phyloP scores from a whole-genome alignment of 2,797 vertebrate species.

The Acrossocheilus wenchowensis region DNA sequence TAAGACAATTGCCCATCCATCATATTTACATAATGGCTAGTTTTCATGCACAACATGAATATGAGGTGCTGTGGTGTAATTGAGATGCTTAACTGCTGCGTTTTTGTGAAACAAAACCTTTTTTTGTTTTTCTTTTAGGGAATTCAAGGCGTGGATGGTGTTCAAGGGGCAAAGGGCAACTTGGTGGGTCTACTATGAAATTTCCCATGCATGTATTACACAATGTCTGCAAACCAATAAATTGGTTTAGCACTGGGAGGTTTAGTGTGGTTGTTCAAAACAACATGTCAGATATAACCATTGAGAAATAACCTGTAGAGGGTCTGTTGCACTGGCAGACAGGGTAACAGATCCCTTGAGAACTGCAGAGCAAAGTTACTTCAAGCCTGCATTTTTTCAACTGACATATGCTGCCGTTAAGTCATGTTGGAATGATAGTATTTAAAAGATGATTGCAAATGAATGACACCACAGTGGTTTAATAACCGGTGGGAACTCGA shows the following conservation, averaged over 20 bases:
- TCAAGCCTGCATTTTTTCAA: background rate
- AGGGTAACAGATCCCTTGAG: conserved; percentile 1
- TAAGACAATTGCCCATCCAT: conserved; percentile 71
- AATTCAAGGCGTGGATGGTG: conserved; percentile 82
- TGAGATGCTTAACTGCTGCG: background rate
- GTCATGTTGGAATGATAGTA: background rate
- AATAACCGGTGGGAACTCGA: background rate
- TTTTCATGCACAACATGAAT: background rate
- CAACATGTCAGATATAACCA: background rate
- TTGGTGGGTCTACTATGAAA: conserved; percentile 73
- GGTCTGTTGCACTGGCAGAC: background rate
- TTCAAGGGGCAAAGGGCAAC: conserved; percentile 88
- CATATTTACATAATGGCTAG: conserved; percentile 39
- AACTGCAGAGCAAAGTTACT: background rate
- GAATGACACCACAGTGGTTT: background rate
- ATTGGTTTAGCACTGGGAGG: background rate
- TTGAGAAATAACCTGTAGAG: background rate
- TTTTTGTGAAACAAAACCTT: background rate
- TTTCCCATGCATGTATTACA: background rate
- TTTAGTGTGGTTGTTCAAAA: background rate
- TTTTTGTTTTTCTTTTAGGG: conserved; percentile 74
- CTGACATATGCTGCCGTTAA: conserved; percentile 7
- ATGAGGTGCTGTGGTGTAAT: background rate
- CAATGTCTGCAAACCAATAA: background rate
- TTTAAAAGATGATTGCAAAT: background rate